Percentiles rank a stretch among this genome's conserved stretches.
Evolutionary conservation across 2,888 invertebrate genomes (phyloP).

Genomic region (Drosophila heteroneura): DNA sequence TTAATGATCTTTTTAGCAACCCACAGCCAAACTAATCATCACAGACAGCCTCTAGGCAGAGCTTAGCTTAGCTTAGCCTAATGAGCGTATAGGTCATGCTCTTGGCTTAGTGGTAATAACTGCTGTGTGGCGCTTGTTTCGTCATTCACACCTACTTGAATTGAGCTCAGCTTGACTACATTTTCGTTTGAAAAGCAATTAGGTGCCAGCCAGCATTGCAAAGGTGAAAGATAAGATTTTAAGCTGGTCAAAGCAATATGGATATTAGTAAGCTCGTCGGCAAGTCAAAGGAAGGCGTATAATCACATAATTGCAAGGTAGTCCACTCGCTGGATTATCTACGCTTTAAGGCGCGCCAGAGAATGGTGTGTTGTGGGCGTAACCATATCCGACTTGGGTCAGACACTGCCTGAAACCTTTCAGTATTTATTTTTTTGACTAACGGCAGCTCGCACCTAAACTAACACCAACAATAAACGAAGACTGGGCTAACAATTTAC

Average conservation of each 20-base stretch:
- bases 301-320: slow-evolving; percentile 41
- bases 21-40: slow-evolving; percentile 41
- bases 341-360: slow-evolving; percentile 30
- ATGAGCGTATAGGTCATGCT: slow-evolving; percentile 72
- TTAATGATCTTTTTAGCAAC: slow-evolving; percentile 42
- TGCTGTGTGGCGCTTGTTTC: slow-evolving; percentile 21
- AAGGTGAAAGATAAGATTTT: slow-evolving; percentile 42
- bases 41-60: slow-evolving; percentile 22
- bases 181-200: slow-evolving; percentile 55
- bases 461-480: slow-evolving; percentile 30
- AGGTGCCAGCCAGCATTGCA: slow-evolving; percentile 10
- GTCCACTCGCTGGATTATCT: slow-evolving; percentile 33
- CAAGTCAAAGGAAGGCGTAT: background rate
- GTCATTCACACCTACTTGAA: slow-evolving; percentile 60
- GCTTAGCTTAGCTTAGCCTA: slow-evolving; percentile 45
- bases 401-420: background rate
- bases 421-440: slow-evolving; percentile 25
- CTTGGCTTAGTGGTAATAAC: slow-evolving; percentile 43
- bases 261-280: slow-evolving; percentile 1
- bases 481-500: slow-evolving; percentile 18
- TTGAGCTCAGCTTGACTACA: slow-evolving; percentile 46
- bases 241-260: slow-evolving; percentile 25
- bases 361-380: slow-evolving; percentile 35
- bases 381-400: slow-evolving; percentile 27
- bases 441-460: slow-evolving; percentile 65